Conservation (phyloP, 2,797 vertebrate genomes). For the Alca torda region DNA sequence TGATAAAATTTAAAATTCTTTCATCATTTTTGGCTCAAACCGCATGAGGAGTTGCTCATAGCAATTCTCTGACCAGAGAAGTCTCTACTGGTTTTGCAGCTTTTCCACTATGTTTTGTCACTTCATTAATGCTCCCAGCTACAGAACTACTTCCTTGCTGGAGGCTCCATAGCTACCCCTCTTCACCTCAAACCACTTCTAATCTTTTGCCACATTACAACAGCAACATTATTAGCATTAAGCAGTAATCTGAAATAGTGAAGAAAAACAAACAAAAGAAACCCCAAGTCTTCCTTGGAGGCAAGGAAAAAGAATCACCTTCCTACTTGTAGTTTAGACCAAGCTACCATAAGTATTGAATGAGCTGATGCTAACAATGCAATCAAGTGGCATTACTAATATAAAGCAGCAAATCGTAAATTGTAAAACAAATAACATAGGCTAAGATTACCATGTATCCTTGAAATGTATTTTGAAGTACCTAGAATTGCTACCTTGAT, state of each 20-base stretch:
- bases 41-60: neutral
- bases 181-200: neutral
- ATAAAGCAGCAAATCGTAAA: neutral
- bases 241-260: neutral
- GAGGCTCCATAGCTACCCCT: neutral
- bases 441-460: neutral
- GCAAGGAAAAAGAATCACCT: neutral
- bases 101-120: neutral
- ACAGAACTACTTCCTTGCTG: neutral
- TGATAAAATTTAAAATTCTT: neutral
- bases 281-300: neutral
- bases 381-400: neutral
- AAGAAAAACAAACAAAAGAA: neutral
- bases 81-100: neutral
- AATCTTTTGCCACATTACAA: neutral
- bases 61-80: neutral
- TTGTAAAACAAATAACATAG: neutral
- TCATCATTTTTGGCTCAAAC: neutral
- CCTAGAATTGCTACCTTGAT: neutral
- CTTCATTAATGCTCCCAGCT: neutral
- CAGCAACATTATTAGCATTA: neutral
- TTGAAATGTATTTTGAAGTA: neutral
- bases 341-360: neutral
- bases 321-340: neutral
- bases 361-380: neutral